These are phyloP conservation scores for Maniola jurtina DNA, from an alignment of 1,140 invertebrate species.

Conservation along the genomic window DNA sequence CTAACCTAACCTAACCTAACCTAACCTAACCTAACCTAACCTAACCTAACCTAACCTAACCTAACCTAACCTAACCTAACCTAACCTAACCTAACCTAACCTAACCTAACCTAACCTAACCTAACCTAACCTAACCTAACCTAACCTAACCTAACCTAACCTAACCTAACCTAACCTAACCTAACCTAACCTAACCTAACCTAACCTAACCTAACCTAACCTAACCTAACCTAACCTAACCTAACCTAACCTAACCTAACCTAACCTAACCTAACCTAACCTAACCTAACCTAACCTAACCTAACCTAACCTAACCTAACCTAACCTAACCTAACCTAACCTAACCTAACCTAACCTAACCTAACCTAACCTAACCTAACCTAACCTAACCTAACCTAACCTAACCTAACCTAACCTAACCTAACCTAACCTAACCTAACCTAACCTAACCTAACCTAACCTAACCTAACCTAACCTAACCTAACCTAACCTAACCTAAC, in stretches of 20 bases:
- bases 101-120: constrained; percentile 25
- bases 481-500: constrained; percentile 9
- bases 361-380: too few species aligned
- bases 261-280: constrained; percentile 16
- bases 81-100: constrained; percentile 22
- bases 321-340: constrained; percentile 11
- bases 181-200: constrained; percentile 2
- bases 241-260: constrained; percentile 16
- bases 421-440: background rate
- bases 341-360: too few species aligned
- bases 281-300: constrained; percentile 8
- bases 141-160: too few species aligned
- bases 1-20: too few species aligned
- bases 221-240: constrained; percentile 18
- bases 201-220: constrained; percentile 8
- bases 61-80: constrained; percentile 17
- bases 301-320: constrained; percentile 13
- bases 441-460: constrained; percentile 1
- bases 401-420: background rate
- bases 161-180: constrained; percentile 5
- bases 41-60: constrained; percentile 13
- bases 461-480: constrained; percentile 8
- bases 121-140: constrained; percentile 11
- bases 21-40: too few species aligned
- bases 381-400: too few species aligned